phyloP scores from a whole-genome alignment of 2,113 vertebrate species.

The Calidris pygmaea region DNA sequence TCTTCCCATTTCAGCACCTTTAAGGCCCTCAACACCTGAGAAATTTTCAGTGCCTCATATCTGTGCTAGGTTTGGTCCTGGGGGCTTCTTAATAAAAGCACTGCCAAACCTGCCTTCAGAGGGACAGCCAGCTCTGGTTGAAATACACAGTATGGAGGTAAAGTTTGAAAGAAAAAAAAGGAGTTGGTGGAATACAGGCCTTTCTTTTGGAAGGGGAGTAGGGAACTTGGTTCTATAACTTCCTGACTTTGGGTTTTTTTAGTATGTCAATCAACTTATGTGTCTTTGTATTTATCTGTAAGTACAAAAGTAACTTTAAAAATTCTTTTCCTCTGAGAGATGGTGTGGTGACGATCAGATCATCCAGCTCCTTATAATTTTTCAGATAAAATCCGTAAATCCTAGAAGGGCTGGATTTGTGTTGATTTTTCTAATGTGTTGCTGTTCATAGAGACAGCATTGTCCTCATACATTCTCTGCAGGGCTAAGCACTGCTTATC shows the following conservation, averaged over 20 bases:
- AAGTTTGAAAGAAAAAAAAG: not conserved
- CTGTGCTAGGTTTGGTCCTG: slow-evolving; percentile 92
- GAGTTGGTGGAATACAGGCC: not conserved
- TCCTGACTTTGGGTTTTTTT: not conserved
- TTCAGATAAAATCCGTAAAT: not conserved
- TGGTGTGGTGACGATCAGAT: not conserved
- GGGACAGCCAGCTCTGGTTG: slow-evolving; percentile 93
- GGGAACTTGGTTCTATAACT: not conserved
- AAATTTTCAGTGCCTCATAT: slow-evolving; percentile 91
- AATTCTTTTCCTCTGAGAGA: not conserved
- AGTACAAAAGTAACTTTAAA: not conserved
- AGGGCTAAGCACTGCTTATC: no score
- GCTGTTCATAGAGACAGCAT: not conserved
- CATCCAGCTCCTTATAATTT: not conserved
- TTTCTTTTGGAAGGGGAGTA: not conserved
- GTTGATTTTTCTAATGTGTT: not conserved
- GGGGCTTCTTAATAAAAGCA: slow-evolving; percentile 90
- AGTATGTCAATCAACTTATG: fast-evolving
- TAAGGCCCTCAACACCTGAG: slow-evolving; percentile 91
- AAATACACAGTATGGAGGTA: slow-evolving; percentile 95
- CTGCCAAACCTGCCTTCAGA: slow-evolving; percentile 94
- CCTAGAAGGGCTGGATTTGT: not conserved
- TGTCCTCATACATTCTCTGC: not conserved
- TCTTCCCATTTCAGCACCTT: slow-evolving; percentile 76
- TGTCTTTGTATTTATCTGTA: not conserved